These are phyloP conservation scores for Anthrax anthrax DNA, from an alignment of 2,888 invertebrate species.

Conservation along the genomic window DNA sequence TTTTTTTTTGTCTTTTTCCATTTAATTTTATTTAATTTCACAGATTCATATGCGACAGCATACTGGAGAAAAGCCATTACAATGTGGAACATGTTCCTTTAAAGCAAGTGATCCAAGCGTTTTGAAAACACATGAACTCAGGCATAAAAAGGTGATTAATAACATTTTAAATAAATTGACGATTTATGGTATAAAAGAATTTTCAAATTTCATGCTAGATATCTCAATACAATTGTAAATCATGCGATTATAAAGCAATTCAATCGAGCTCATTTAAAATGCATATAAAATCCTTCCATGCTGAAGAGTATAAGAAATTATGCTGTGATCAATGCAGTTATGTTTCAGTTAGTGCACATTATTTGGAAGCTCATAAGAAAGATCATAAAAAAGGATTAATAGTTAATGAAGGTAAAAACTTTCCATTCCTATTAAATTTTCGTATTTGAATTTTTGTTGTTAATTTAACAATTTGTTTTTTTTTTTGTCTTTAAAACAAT, in stretches of 20 bases:
- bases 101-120: slow-evolving; percentile 63
- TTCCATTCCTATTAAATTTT: no score
- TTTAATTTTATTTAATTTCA: slow-evolving; percentile 12
- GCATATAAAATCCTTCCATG: slow-evolving; percentile 42
- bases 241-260: slow-evolving; percentile 53
- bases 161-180: background rate
- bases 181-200: background rate
- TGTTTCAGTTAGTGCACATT: slow-evolving; percentile 22
- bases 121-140: slow-evolving; percentile 48
- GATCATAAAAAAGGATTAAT: slow-evolving; percentile 28
- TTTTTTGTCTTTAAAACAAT: background rate
- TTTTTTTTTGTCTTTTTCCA: no score
- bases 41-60: slow-evolving; percentile 60
- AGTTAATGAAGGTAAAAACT: slow-evolving; percentile 19
- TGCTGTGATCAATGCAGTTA: slow-evolving; percentile 27
- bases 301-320: slow-evolving; percentile 27
- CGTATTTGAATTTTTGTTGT: background rate
- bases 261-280: slow-evolving; percentile 53
- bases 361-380: slow-evolving; percentile 23
- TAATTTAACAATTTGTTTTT: background rate
- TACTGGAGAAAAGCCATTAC: slow-evolving; percentile 63
- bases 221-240: slow-evolving; percentile 47
- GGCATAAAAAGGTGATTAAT: slow-evolving; percentile 35
- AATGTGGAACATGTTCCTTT: slow-evolving; percentile 54
- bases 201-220: slow-evolving; percentile 16